Evolutionary conservation across 1,140 invertebrate species (phyloP).

Genomic region (Stenopsyche tienmushanensis): DNA sequence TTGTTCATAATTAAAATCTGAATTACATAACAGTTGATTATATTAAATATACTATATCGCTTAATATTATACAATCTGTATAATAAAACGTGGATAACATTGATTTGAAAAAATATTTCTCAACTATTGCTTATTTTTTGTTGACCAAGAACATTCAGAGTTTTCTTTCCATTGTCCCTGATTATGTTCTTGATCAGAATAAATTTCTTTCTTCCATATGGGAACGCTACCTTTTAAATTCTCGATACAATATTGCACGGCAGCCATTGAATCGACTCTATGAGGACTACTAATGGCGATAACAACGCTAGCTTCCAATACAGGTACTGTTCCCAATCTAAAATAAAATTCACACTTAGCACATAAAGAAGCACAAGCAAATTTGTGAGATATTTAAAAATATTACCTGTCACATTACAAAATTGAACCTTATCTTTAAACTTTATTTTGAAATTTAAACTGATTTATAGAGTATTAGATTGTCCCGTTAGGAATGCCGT

Average conservation of each 20-base stretch:
- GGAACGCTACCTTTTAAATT: conserved; percentile 83
- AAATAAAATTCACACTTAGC: too few species aligned
- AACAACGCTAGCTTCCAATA: conserved; percentile 84
- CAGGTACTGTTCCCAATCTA: conserved; percentile 81
- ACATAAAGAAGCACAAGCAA: conserved; percentile 32
- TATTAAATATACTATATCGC: too few species aligned
- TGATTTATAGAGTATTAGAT: too few species aligned
- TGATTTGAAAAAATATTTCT: too few species aligned
- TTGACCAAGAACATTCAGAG: conserved; percentile 71
- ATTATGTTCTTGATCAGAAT: conserved; percentile 59
- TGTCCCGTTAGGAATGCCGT: too few species aligned
- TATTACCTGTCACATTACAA: too few species aligned
- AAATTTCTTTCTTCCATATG: conserved; percentile 97
- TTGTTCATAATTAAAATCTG: neutral
- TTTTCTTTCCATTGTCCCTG: conserved; percentile 73
- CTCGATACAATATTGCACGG: conserved; percentile 83
- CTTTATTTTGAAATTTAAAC: too few species aligned
- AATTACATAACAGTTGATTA: neutral
- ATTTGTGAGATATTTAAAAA: neutral
- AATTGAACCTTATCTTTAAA: too few species aligned
- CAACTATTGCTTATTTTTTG: conserved; percentile 7
- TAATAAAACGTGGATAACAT: neutral
- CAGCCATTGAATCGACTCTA: conserved; percentile 76
- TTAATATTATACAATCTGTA: neutral
- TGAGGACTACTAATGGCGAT: conserved; percentile 90